phyloP scores from a whole-genome alignment of 1,140 invertebrate genomes.

The Leptinotarsa lineolata region DNA sequence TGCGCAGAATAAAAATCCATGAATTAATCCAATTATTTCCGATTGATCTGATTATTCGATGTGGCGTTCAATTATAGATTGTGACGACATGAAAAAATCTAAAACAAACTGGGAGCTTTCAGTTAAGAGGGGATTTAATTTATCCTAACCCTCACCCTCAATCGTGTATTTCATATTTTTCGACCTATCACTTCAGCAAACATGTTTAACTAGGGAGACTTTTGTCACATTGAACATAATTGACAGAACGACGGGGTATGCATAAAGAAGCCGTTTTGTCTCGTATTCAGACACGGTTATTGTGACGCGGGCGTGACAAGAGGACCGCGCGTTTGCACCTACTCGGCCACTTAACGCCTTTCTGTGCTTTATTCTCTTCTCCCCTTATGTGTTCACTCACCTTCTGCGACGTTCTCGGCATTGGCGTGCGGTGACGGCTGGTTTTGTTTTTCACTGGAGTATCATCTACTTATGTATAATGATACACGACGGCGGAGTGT shows the following conservation, averaged over 20 bases:
- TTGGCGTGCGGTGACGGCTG: no score
- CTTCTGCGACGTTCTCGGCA: no score
- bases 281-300: conserved; percentile 35
- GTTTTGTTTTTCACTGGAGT: no score
- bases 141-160: neutral
- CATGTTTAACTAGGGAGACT: conserved; percentile 8
- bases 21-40: no score
- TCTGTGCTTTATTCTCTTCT: conserved; percentile 20
- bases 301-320: conserved; percentile 37
- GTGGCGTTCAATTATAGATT: no score
- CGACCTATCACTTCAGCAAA: conserved; percentile 10
- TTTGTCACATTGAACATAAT: conserved; percentile 29
- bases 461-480: no score
- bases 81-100: no score
- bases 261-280: conserved; percentile 35
- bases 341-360: conserved; percentile 41
- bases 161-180: conserved; percentile 19
- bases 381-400: conserved; percentile 15
- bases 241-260: conserved; percentile 29
- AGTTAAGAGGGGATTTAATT: no score
- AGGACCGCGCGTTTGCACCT: conserved; percentile 38
- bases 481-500: no score
- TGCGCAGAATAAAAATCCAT: no score
- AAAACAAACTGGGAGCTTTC: no score
- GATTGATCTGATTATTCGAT: no score